phyloP scores from a whole-genome alignment of 2,113 vertebrate species.

The Campylomormyrus numenius region DNA sequence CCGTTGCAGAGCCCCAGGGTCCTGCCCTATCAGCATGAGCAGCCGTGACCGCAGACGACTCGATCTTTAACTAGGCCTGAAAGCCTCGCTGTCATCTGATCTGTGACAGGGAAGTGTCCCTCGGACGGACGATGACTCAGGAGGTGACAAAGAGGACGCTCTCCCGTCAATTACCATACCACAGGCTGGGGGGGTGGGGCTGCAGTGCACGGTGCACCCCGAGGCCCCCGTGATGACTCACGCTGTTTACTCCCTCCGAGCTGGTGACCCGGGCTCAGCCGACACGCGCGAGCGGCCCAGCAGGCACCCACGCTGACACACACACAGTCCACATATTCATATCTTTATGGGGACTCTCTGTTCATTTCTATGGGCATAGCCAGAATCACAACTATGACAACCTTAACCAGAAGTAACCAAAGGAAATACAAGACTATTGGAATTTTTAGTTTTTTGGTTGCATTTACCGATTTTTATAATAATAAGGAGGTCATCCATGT shows the following conservation, averaged over 20 bases:
- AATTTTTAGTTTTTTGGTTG: not conserved
- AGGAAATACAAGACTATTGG: not conserved
- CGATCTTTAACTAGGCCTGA: conserved; percentile 35
- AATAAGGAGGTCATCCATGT: not conserved
- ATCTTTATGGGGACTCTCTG: not conserved
- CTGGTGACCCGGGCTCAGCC: not conserved
- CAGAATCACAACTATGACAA: not conserved
- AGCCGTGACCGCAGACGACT: conserved; percentile 29
- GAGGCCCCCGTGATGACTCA: not conserved
- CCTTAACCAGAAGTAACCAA: not conserved
- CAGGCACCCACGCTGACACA: not conserved
- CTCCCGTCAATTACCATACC: conserved; percentile 19
- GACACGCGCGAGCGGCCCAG: not conserved
- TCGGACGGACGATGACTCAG: conserved; percentile 61
- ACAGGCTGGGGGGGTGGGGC: not conserved
- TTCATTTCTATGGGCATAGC: not conserved
- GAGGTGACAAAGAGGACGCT: conserved; percentile 41
- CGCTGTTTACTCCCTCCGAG: not conserved
- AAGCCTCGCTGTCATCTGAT: conserved; percentile 48
- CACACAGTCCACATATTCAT: not conserved
- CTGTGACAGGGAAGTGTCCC: conserved; percentile 55
- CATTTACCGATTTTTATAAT: not conserved
- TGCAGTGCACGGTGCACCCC: not conserved
- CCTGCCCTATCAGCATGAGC: not conserved
- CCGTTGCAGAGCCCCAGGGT: not conserved